Evolutionary conservation across 2,888 invertebrate species (phyloP), one percentile per base, ranked within the genome.

Genomic region (Chloromyia formosa): DNA sequence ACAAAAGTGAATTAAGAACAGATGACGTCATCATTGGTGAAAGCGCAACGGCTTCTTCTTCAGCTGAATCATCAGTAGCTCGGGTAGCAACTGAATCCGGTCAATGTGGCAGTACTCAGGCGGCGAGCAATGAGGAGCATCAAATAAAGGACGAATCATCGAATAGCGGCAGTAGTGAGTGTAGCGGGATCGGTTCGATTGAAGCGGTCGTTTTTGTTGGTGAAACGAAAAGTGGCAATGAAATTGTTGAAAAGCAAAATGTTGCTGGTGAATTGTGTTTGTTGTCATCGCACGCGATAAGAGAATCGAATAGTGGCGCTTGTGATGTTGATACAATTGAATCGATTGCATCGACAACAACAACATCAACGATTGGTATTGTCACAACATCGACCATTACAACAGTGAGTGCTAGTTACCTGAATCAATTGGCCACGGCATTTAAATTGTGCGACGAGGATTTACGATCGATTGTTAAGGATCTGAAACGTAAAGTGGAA

Each of bases 401-500:
- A 1, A 22, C 69, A 7, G 42, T 66, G 12, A 82, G 82, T 78
- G 84, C 85, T 80, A 84, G 83, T 78, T 84, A 83, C 80, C 82
- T 85, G 76, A 80, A 84, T 27, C 84, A 85, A 76, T 79, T 85
- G 77, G 84, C 84, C 77, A 85, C 85, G 76, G 84, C 84, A 76
- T 83, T 85, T 78, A 84, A 84, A 78, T 84, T 85, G 78, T 84
- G 84, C 72, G 84, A 84, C 77, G 84, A 84, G 27, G 85, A 85
- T 77, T 83, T 85, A 78, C 81, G 83, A 72, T 82, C 83, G 60
- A 77, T 86, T 74, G 83, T 86, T 77, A 83, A 82, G 80, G 86
- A 86, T 80, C 81, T 86, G 75, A 85, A 84, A 78, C 81, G 84
- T 66, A 86, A 86, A 79, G 84, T 86, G 75, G 86, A 86, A 79